A percentile compares a stretch with the other conserved stretches of the same genome.
Conservation (phyloP, 1,140 invertebrate genomes). For the Zaprionus gabonicus region DNA sequence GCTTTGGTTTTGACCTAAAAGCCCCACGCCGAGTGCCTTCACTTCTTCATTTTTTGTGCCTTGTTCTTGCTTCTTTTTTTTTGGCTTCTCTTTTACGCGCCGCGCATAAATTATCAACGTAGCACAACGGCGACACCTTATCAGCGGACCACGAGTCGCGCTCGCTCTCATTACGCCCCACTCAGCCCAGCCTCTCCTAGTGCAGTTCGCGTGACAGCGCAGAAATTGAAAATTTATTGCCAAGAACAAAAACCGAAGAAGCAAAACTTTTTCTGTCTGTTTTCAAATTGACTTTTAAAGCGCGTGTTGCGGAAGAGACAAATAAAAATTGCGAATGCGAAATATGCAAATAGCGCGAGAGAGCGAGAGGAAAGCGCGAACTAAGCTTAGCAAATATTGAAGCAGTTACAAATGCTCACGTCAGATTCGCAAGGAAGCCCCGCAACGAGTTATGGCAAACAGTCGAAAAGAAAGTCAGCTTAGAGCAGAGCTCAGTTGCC, state of each 20-base stretch:
- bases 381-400: constrained; percentile 16
- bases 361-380: constrained; percentile 10
- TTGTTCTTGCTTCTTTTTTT: constrained; percentile 16
- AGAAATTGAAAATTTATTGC: constrained; percentile 81
- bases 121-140: constrained; percentile 65
- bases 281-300: constrained; percentile 75
- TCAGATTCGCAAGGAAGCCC: constrained; percentile 53
- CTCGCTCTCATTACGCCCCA: constrained; percentile 62
- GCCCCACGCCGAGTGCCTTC: constrained; percentile 30
- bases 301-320: constrained; percentile 26
- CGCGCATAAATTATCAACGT: constrained; percentile 73
- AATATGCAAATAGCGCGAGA: constrained; percentile 10
- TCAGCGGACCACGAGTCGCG: constrained; percentile 43
- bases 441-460: constrained; percentile 15
- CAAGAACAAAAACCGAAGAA: constrained; percentile 18
- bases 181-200: constrained; percentile 42
- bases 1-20: constrained; percentile 76
- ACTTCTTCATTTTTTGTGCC: constrained; percentile 12
- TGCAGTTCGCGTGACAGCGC: constrained; percentile 65
- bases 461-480: neutral
- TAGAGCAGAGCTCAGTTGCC: neutral
- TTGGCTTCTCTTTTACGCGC: constrained; percentile 53
- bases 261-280: constrained; percentile 44
- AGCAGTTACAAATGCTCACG: constrained; percentile 28
- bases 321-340: constrained; percentile 28